These are phyloP conservation scores for Bombyx mori DNA, from an alignment of 1,140 invertebrate genomes.

Conservation along the genomic window DNA sequence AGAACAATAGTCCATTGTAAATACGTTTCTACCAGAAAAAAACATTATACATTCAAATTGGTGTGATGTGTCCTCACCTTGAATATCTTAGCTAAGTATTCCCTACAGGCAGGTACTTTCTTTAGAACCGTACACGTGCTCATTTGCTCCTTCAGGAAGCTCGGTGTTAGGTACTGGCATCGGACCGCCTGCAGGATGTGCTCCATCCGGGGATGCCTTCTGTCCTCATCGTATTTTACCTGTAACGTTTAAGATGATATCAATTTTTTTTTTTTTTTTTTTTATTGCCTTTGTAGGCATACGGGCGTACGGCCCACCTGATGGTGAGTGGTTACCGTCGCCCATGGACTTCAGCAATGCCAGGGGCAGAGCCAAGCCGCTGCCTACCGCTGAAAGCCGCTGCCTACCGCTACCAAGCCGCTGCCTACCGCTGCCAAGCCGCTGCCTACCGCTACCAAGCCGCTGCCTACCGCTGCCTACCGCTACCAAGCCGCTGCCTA, in stretches of 20 bases:
- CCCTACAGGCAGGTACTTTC: constrained; percentile 88
- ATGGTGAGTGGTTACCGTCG: too few species aligned
- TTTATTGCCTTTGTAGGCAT: too few species aligned
- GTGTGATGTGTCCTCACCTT: constrained; percentile 68
- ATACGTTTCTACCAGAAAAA: background rate
- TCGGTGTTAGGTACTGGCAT: constrained; percentile 92
- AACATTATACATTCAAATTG: background rate
- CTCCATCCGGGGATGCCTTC: constrained; percentile 86
- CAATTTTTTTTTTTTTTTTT: background rate
- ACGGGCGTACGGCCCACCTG: too few species aligned
- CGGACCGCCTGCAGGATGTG: constrained; percentile 88
- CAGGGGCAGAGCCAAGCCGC: too few species aligned
- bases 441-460: too few species aligned
- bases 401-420: background rate
- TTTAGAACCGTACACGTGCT: constrained; percentile 90
- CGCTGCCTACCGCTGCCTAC: too few species aligned
- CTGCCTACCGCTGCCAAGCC: background rate
- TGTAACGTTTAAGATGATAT: constrained; percentile 12
- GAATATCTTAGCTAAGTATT: constrained; percentile 92
- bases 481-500: too few species aligned
- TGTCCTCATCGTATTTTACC: constrained; percentile 87
- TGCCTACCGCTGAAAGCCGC: too few species aligned
- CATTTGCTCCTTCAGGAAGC: constrained; percentile 91
- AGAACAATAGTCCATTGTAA: too few species aligned
- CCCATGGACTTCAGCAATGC: too few species aligned